These are phyloP conservation scores for Drosophila gaucha DNA, from an alignment of 2,888 invertebrate species.

Conservation along the genomic window DNA sequence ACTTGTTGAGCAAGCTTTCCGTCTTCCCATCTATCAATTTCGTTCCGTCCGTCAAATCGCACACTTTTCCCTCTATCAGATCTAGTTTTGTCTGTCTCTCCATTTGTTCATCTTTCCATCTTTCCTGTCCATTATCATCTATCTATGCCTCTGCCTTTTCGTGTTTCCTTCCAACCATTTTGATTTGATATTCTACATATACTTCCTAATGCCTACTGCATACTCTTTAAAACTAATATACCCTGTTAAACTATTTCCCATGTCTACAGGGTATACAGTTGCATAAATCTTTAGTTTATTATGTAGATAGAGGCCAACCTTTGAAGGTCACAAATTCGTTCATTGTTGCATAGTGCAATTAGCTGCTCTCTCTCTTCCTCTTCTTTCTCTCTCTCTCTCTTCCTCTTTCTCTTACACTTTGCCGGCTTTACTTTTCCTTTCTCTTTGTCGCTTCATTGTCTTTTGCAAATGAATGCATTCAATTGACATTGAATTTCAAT, in stretches of 20 bases:
- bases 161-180: too few relatives aligned
- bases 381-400: background rate
- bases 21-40: too few relatives aligned
- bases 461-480: constrained; percentile 4
- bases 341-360: too few relatives aligned
- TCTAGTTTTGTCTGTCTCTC: background rate
- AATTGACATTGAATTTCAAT: constrained; percentile 32
- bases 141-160: too few relatives aligned
- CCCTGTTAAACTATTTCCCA: too few relatives aligned
- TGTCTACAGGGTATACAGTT: background rate
- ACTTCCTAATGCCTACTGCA: too few relatives aligned
- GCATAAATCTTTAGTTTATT: background rate
- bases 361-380: background rate
- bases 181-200: too few relatives aligned
- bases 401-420: background rate
- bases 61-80: too few relatives aligned
- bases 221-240: background rate
- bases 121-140: too few relatives aligned
- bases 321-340: background rate
- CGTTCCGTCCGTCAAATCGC: too few relatives aligned
- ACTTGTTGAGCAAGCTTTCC: too few relatives aligned
- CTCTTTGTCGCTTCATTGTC: background rate
- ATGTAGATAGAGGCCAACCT: background rate
- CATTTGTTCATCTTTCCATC: background rate
- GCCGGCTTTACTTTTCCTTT: too few relatives aligned